Evolutionary conservation across 2,113 vertebrate species (phyloP), one percentile per base, ranked within the genome.

Genomic region (Rhea americana): DNA sequence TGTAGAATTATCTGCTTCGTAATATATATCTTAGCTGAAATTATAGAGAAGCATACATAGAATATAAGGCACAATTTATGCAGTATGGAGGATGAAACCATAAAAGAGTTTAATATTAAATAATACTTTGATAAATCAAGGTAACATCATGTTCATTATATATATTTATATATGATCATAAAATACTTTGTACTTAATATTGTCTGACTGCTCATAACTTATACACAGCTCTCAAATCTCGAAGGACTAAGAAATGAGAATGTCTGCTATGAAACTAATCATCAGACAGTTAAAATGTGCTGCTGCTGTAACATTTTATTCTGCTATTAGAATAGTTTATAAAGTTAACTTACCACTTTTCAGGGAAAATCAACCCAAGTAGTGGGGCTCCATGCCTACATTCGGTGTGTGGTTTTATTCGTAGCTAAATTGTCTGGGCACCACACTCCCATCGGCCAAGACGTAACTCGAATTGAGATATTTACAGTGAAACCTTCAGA

Each of bases 1-100:
- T 81, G 65, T 32, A 62, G 78, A 92, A 93, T 90, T 72, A 77
- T 90, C 62, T 80, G 78, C 13, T 80, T 90, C 28, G 45, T 96
- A 95, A 76, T 92, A 70, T 18, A 70, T 20, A 62, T 90, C 85
- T 85, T 87, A 96, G 77, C 90, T 96, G 90, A 88, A 94, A 81
- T 83, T 85, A 41, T 68, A 92, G 77, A 62, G 80, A 63, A 67
- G 59, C 13, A 22, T 20, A 61, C 68, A 85, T n/a, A 67, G 72
- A 86, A 82, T 85, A 70, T 55, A 72, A 73, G 82, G n/a, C 80
- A 58, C 79, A 91, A 65, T 76, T 91, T 93, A 82, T 89, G 13
- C 71, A 74, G 82, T 90, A 50, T 56, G 37, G 50, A 65, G 22
- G 39, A 53, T 47, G 62, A 93, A 78, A 26, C 39, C 88, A 68